Base-by-base conservation (phyloP, 2,797 vertebrate species). In the Glossophaga mutica region DNA sequence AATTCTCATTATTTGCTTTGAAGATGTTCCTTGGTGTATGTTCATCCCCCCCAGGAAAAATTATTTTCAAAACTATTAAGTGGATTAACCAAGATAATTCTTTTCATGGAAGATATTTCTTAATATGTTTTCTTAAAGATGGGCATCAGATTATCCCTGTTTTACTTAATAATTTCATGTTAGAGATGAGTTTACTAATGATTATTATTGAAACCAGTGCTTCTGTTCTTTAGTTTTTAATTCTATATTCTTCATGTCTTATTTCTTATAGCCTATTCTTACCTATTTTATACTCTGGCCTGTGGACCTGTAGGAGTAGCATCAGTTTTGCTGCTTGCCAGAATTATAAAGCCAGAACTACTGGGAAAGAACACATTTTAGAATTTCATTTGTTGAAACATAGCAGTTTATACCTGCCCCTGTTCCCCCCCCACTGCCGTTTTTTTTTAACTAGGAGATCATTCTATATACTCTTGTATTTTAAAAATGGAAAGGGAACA, bases 71-170 rank as follows among this genome's bases (percentile, higher is more conserved):
- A 97, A 93, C 55, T 70, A 91, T 14, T 68, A 90, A 70, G 2
- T 93, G 8, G 14, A 52, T 95, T 94, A 71, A 78, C 78, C 55
- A 85, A 91, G 44, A 11, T 93, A 16, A 57, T 96, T 96, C 44
- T 92, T 95, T 95, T 84, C 42, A 76, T 87, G 55, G 29, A 96
- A 83, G n/a, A 16, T 92, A 92, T 82, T 94, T 96, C 37, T 79
- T 91, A 76, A 76, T 2, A 9, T 87, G 39, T 90, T 90, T 95
- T 87, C 37, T 87, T 92, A 50, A 93, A 93, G 37, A 55, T 91
- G 10, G 50, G 8, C 50, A 73, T 96, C 24, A 92, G 11, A 94
- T 82, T 94, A 92, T 93, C 71, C 76, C 34, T 85, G 59, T 59
- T 78, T 14, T 10, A 77, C 19, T 67, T 77, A 85, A n/a, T 81